A percentile compares a stretch with the other conserved stretches of the same genome.
Evolutionary conservation across 2,888 invertebrate genomes (phyloP).

Genomic region (Heliconius ethilla): DNA sequence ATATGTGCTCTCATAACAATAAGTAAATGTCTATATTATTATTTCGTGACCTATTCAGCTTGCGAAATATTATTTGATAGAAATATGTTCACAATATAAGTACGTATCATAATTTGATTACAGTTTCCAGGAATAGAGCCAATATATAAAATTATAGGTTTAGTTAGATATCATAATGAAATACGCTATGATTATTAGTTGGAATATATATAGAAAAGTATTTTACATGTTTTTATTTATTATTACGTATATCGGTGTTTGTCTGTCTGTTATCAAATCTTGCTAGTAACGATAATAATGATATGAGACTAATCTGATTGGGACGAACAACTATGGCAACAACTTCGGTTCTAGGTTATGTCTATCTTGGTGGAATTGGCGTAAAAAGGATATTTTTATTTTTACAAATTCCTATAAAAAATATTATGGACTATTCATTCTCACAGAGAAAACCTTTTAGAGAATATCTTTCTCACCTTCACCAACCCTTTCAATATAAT

Average conservation of each 20-base stretch:
- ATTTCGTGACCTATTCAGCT: neutral
- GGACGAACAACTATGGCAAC: no score
- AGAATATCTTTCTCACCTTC: neutral
- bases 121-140: neutral
- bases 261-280: neutral
- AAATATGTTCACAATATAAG: conserved; percentile 8
- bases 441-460: neutral
- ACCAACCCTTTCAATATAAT: neutral
- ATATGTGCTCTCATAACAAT: neutral
- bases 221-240: no score
- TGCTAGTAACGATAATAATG: neutral
- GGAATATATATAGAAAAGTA: no score
- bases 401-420: neutral
- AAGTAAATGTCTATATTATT: conserved; percentile 23
- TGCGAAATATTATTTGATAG: conserved; percentile 10
- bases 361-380: no score
- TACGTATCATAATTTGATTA: conserved; percentile 8
- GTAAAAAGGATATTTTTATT: no score
- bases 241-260: neutral
- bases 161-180: neutral
- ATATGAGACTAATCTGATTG: no score
- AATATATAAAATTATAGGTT: neutral
- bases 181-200: neutral
- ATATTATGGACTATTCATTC: neutral
- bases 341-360: no score